Percentiles rank a stretch among this genome's conserved stretches.
phyloP scores from a whole-genome alignment of 2,888 invertebrate species.

The Mesochorus sp. region DNA sequence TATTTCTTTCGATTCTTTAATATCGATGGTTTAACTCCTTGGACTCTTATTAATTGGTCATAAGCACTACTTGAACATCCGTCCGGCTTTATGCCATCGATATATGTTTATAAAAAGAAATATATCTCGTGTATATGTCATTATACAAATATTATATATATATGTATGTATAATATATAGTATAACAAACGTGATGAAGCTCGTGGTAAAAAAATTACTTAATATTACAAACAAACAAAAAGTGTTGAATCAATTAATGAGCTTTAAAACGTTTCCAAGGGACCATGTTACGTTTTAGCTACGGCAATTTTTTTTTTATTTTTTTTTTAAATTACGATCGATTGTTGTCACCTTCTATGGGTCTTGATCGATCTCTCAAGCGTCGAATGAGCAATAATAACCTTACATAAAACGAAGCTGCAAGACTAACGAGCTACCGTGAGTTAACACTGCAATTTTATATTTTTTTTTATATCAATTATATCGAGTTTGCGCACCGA shows the following conservation, averaged over 20 bases:
- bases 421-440: neutral
- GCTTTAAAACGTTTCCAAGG: conserved; percentile 41
- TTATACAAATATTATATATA: conserved; percentile 19
- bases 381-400: neutral
- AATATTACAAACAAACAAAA: neutral
- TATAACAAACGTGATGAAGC: conserved; percentile 40
- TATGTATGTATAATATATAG: conserved; percentile 46
- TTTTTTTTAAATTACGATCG: conserved; percentile 37
- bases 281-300: conserved; percentile 16
- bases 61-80: too few relatives aligned
- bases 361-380: conserved; percentile 29
- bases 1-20: neutral
- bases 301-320: neutral
- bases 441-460: neutral
- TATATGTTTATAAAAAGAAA: neutral
- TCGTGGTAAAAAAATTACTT: conserved; percentile 25
- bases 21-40: too few relatives aligned
- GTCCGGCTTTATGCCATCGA: too few relatives aligned
- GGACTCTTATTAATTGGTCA: too few relatives aligned
- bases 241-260: conserved; percentile 1
- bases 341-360: conserved; percentile 49
- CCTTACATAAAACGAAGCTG: neutral
- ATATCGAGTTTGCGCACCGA: neutral
- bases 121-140: conserved; percentile 11
- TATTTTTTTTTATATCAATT: neutral